These are phyloP conservation scores for Rhyzopertha dominica DNA, from an alignment of 1,140 invertebrate species.

Conservation along the genomic window DNA sequence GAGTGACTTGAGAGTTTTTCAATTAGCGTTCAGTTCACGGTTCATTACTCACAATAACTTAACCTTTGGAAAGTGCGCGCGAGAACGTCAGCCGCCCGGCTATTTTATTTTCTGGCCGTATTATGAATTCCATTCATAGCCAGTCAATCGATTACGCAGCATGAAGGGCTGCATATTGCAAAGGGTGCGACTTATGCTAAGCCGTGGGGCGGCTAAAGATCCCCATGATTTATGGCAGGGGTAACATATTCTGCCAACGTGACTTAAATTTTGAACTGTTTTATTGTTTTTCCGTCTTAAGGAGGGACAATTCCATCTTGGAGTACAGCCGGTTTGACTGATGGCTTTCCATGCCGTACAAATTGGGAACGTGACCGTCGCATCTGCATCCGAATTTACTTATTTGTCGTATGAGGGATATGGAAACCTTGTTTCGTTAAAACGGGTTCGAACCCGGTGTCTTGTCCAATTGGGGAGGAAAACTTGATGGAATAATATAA, in stretches of 20 bases:
- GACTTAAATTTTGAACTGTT: slow-evolving; percentile 16
- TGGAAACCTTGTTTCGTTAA: too few species aligned
- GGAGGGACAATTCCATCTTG: slow-evolving; percentile 10
- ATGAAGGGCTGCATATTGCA: slow-evolving; percentile 23
- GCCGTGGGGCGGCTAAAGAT: slow-evolving; percentile 13
- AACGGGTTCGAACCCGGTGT: too few species aligned
- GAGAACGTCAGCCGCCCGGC: neutral
- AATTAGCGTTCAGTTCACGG: slow-evolving; percentile 22
- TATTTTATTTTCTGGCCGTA: slow-evolving; percentile 6
- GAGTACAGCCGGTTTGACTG: slow-evolving; percentile 7
- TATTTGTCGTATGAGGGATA: too few species aligned
- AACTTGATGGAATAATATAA: too few species aligned
- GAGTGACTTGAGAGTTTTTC: slow-evolving; percentile 14
- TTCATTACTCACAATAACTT: slow-evolving; percentile 20
- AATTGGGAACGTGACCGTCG: too few species aligned
- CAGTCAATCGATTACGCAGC: slow-evolving; percentile 23
- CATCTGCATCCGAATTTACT: too few species aligned
- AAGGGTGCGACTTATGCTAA: slow-evolving; percentile 24
- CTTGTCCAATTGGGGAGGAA: too few species aligned
- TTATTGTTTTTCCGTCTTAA: slow-evolving; percentile 15
- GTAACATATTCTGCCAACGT: slow-evolving; percentile 13
- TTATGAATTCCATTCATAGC: slow-evolving; percentile 24
- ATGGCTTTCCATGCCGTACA: neutral
- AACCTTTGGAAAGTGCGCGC: slow-evolving; percentile 12
- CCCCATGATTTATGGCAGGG: slow-evolving; percentile 14